Percentiles rank a stretch among this genome's conserved stretches.
These are phyloP conservation scores for Bryconaethiops microstoma DNA, from an alignment of 2,797 vertebrate genomes.

Conservation along the genomic window DNA sequence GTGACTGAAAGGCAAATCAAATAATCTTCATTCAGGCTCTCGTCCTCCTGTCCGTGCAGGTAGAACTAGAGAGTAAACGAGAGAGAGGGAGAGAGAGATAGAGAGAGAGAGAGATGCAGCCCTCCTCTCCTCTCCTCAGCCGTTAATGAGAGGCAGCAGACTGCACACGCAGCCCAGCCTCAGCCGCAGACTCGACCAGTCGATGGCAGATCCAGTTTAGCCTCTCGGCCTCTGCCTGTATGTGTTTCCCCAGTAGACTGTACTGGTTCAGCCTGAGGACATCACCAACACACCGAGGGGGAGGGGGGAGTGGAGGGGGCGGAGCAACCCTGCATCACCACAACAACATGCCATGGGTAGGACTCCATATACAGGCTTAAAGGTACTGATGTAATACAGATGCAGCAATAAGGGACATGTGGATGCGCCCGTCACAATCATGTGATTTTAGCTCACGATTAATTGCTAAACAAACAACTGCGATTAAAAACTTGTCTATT, in stretches of 20 bases:
- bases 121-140: slow-evolving; percentile 64
- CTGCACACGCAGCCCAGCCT: slow-evolving; percentile 54
- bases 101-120: slow-evolving; percentile 49
- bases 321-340: slow-evolving; percentile 13
- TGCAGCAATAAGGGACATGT: too few species aligned
- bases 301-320: not conserved
- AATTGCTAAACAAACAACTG: too few species aligned
- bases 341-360: not conserved
- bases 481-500: too few species aligned
- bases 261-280: slow-evolving; percentile 43
- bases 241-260: slow-evolving; percentile 31
- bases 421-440: too few species aligned
- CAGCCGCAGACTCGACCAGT: slow-evolving; percentile 60
- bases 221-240: not conserved
- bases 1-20: not conserved
- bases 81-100: slow-evolving; percentile 36
- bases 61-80: slow-evolving; percentile 22
- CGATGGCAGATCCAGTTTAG: slow-evolving; percentile 59
- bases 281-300: slow-evolving; percentile 32
- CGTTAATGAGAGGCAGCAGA: slow-evolving; percentile 77
- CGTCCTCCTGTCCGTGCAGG: slow-evolving; percentile 3
- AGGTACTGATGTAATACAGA: too few species aligned
- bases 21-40: not conserved
- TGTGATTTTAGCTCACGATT: too few species aligned
- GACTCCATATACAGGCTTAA: not conserved